Conservation (phyloP, 2,797 vertebrate genomes). For the Smutsia gigantea region DNA sequence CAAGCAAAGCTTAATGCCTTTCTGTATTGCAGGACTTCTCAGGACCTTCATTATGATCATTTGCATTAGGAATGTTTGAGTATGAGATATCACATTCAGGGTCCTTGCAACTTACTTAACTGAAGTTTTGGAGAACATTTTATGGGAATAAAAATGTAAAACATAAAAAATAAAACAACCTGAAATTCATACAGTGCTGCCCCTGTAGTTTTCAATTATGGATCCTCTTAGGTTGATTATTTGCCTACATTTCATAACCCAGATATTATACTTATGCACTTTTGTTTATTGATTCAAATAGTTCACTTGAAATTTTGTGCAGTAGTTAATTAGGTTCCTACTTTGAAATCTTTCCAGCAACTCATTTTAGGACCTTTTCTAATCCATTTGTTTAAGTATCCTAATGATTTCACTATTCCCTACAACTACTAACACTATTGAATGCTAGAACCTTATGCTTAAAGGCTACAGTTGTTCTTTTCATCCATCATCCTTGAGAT, state of each 20-base stretch:
- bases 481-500: constrained; percentile 84
- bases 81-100: not conserved
- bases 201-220: constrained; percentile 74
- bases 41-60: not conserved
- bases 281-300: constrained; percentile 83
- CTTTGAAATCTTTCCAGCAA: constrained; percentile 86
- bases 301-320: constrained; percentile 84
- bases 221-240: constrained; percentile 76
- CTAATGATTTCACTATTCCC: constrained; percentile 84
- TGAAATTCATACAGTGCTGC: constrained; percentile 59
- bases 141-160: not conserved
- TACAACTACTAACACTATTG: constrained; percentile 81
- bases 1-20: not conserved
- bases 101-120: not conserved
- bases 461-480: constrained; percentile 85
- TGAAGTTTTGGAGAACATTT: not conserved
- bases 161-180: not conserved
- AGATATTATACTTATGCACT: constrained; percentile 82
- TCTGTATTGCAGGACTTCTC: not conserved
- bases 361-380: constrained; percentile 83
- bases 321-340: constrained; percentile 85
- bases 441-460: constrained; percentile 85
- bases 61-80: not conserved
- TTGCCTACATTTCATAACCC: constrained; percentile 78
- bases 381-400: constrained; percentile 86